These are phyloP conservation scores for Drosophila multiciliata DNA, from an alignment of 2,888 invertebrate genomes.

Conservation along the genomic window DNA sequence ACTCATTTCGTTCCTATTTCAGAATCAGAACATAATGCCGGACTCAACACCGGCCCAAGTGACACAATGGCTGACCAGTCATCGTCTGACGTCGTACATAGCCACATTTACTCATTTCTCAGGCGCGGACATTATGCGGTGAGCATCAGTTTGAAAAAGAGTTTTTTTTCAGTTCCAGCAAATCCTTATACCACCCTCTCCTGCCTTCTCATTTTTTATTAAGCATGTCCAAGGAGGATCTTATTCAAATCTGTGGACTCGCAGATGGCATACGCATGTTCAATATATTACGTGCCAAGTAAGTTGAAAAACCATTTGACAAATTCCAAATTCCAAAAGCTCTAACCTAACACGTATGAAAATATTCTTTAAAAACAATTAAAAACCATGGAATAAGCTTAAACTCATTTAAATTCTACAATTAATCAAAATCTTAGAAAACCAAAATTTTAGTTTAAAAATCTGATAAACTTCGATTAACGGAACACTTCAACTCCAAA, in stretches of 20 bases:
- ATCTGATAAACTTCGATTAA: background rate
- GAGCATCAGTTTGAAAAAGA: conserved; percentile 31
- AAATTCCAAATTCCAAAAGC: too few species aligned
- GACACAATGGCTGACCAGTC: conserved; percentile 91
- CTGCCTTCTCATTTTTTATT: conserved; percentile 28
- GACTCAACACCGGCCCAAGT: conserved; percentile 91
- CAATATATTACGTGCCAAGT: conserved; percentile 95
- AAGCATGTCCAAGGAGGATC: conserved; percentile 93
- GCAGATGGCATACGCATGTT: conserved; percentile 97
- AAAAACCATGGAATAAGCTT: too few species aligned
- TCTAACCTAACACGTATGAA: too few species aligned
- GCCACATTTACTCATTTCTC: conserved; percentile 93
- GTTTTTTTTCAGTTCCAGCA: background rate
- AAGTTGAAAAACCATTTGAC: conserved; percentile 66
- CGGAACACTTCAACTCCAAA: background rate
- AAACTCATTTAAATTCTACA: background rate
- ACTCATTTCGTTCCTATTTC: conserved; percentile 24
- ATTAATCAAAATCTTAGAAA: background rate
- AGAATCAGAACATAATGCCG: conserved; percentile 87
- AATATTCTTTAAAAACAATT: too few species aligned
- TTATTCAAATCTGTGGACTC: conserved; percentile 97
- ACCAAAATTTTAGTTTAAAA: background rate
- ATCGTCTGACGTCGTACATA: conserved; percentile 91
- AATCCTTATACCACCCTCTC: background rate
- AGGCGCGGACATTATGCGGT: conserved; percentile 94